Evolutionary conservation across 2,888 invertebrate genomes (phyloP), one percentile per base, ranked within the genome.

Genomic region (Pristionchus fissidentatus): DNA sequence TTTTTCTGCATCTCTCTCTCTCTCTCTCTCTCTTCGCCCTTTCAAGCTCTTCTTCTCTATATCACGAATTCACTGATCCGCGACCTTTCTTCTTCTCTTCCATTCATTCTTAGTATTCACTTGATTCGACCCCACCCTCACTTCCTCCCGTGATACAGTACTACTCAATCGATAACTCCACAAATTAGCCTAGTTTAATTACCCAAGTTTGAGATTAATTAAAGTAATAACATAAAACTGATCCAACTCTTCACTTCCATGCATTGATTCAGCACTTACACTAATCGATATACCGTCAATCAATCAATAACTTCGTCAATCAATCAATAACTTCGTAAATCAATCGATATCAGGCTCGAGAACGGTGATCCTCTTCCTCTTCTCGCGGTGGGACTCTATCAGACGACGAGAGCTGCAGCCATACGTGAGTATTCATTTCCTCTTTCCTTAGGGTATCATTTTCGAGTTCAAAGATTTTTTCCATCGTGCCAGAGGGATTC

Each of bases 321-420:
- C 19, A 49, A 15, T 19, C 49, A 15, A 10, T 49, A 49, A 49
- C 19, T 49, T 10, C 19, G n/a, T 60, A 29, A 38, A 66, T 66
- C 38, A 15, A 46, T 75, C 19, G 29, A 32, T 49, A 49, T 46
- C 57, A 85, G 85, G 75, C 80, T 85, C 75, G 85, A 85, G 32
- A 85, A 85, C 52, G 85, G 85, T 15, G 77, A 85, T 60, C 83
- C 83, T 29, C 75, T 85, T 32, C 85, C 85, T 7, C 83, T 81
- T 15, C 66, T 85, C 32, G 75, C 81, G 3, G 49, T 77, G 8
- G 85, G 85, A 13, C 77, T 84, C 62, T 85, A 84, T 55, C 81
- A 85, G 60, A 85, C 85, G 3, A 75, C 84, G 4, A 46, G 49
- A 4, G 29, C 15, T 32, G 32, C 49, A 49, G 10, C 35, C 22